A percentile compares a stretch with the other conserved stretches of the same genome.
Conservation (phyloP, 2,797 vertebrate genomes). For the Muraenolepis orangiensis region DNA sequence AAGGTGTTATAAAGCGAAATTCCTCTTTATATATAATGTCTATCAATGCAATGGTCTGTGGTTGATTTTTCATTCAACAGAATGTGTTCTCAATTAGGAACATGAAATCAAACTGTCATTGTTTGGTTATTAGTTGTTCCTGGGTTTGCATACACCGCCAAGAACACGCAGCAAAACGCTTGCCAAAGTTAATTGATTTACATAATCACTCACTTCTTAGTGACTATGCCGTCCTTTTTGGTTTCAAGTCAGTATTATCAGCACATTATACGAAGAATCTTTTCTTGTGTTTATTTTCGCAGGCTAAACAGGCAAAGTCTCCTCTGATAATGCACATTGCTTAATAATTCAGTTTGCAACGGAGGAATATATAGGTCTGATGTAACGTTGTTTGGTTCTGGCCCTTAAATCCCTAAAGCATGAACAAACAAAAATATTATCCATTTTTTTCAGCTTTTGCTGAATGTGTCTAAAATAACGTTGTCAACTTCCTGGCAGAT, state of each 20-base stretch:
- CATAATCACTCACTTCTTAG: not conserved
- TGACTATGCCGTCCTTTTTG: not conserved
- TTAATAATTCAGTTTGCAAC: not conserved
- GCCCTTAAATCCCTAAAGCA: constrained; percentile 11
- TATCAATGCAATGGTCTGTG: not conserved
- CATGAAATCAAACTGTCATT: not conserved
- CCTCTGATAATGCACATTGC: not conserved
- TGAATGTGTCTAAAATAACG: not conserved
- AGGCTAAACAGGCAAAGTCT: not conserved
- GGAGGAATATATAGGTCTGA: not conserved
- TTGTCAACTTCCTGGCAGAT: constrained; percentile 13
- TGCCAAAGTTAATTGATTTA: not conserved
- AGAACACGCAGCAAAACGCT: not conserved
- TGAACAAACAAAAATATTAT: constrained; percentile 1
- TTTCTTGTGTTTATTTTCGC: not conserved
- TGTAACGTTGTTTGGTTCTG: constrained; percentile 3
- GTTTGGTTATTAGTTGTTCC: not conserved
- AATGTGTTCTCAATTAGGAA: not conserved
- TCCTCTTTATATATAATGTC: not conserved
- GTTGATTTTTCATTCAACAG: not conserved
- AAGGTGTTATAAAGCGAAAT: not conserved
- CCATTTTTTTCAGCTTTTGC: not conserved
- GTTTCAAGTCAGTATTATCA: not conserved
- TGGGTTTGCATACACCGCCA: no score
- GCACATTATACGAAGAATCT: not conserved